A percentile compares a stretch with the other conserved stretches of the same genome.
These are phyloP conservation scores for Rhincodon typus DNA, from an alignment of 2,797 vertebrate genomes.

Conservation along the genomic window DNA sequence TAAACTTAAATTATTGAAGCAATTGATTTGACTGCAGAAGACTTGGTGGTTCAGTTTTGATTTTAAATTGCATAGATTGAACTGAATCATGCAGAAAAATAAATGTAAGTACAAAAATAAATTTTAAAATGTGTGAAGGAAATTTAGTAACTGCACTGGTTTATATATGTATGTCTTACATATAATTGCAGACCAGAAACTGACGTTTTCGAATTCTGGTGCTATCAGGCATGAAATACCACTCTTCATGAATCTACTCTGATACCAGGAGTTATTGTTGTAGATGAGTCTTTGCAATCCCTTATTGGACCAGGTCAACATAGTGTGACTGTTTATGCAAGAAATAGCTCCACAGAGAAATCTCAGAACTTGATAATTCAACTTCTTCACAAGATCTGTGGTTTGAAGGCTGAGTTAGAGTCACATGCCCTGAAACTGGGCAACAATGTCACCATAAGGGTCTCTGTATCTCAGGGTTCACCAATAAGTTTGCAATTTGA, in stretches of 20 bases:
- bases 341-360: background rate
- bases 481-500: conserved; percentile 19
- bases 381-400: background rate
- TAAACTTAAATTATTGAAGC: background rate
- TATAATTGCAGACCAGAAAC: too few species aligned
- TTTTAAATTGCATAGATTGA: background rate
- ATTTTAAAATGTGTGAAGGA: background rate
- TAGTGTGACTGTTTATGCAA: background rate
- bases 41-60: background rate
- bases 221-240: too few species aligned
- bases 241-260: background rate
- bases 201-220: too few species aligned
- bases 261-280: background rate
- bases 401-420: background rate
- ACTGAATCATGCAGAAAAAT: too few species aligned
- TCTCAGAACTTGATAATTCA: background rate
- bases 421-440: background rate
- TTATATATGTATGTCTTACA: background rate
- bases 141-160: background rate
- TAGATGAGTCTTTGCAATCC: background rate
- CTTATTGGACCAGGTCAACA: conserved; percentile 21
- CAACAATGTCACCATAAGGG: background rate
- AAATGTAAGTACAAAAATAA: background rate
- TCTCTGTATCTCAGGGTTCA: conserved; percentile 8
- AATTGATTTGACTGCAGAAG: background rate